Evolutionary conservation across 92 coral and sea anemone genomes (phyloP), one percentile per base, ranked within the genome.

Genomic region (Virgularia gustaviana): DNA sequence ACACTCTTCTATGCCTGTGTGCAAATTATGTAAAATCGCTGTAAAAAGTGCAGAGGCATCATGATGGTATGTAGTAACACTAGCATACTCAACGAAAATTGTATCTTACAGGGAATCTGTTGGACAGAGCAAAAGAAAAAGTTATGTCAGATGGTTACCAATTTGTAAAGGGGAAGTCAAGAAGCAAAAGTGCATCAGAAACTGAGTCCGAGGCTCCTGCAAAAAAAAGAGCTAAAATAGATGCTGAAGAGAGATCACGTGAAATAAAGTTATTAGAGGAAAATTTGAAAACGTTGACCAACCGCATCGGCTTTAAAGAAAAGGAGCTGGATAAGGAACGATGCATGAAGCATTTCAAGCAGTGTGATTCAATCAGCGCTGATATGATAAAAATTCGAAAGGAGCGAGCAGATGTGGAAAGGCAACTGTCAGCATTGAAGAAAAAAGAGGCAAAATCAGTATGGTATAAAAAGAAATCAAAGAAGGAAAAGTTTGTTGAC

Each of bases 341-440:
- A 55, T 55, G 62, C 13, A 55, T 55, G 25, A 55, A 24, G 31
- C 19, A 55, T 15, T 55, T 6, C 32, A 55, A 55, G 62, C 62
- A 55, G 27, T 7, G 8, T 12, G 28, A 58, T 20, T 27, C 37
- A 1, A 58, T 31, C 41, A 73, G 70, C 63, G 66, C 39, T 63
- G 80, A 44, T 45, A 72, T 31, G 80, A 83, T 27, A 77, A 72
- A 63, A 32, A 43, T 83, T 79, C 80, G 84, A 49, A 79, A 29
- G 25, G 79, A 79, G 63, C 19, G 39, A 20, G 33, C 13, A 58
- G 78, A 65, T 30, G 37, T 59, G 36, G 79, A 78, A 43, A 78
- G 58, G 64, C 83, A 83, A 72, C 34, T 83, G 9, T 47, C 83
- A 12, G 80, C 87, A n/a, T 23, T 83, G 18, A 56, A 61, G 58